Evolutionary conservation across 2,113 vertebrate species (phyloP).

Genomic region (Petroica traversi): DNA sequence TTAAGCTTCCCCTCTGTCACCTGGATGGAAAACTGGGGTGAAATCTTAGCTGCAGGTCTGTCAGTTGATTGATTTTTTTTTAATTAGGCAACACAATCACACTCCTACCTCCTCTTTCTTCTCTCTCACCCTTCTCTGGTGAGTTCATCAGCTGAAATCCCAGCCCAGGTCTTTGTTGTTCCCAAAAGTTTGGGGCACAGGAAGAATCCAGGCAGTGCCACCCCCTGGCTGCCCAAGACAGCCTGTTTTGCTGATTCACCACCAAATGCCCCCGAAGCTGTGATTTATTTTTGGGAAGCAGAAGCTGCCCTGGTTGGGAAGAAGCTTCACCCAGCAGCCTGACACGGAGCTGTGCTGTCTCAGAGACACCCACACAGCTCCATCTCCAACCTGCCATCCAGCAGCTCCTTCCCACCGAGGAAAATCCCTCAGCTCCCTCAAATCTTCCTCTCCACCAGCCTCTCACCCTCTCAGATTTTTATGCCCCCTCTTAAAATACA

Average conservation of each 20-base stretch:
- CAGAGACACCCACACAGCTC: background rate
- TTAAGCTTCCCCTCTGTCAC: background rate
- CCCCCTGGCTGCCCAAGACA: background rate
- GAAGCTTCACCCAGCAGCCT: background rate
- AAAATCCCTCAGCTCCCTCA: background rate
- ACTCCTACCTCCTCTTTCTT: background rate
- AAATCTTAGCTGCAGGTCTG: background rate
- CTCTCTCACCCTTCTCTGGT: background rate
- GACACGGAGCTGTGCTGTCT: background rate
- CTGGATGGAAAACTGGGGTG: background rate
- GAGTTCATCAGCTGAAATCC: background rate
- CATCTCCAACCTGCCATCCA: background rate
- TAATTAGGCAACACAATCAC: background rate
- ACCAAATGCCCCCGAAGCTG: background rate
- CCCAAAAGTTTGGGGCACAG: background rate
- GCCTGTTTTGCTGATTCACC: background rate
- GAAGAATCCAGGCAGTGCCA: background rate
- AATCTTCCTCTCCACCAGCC: background rate
- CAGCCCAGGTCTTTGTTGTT: background rate
- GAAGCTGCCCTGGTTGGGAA: background rate
- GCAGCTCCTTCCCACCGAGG: background rate
- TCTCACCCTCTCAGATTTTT: background rate
- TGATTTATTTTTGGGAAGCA: background rate
- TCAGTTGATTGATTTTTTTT: background rate
- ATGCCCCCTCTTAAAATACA: background rate